These are phyloP conservation scores for Eumeta japonica DNA, from an alignment of 1,140 invertebrate species.

Conservation along the genomic window DNA sequence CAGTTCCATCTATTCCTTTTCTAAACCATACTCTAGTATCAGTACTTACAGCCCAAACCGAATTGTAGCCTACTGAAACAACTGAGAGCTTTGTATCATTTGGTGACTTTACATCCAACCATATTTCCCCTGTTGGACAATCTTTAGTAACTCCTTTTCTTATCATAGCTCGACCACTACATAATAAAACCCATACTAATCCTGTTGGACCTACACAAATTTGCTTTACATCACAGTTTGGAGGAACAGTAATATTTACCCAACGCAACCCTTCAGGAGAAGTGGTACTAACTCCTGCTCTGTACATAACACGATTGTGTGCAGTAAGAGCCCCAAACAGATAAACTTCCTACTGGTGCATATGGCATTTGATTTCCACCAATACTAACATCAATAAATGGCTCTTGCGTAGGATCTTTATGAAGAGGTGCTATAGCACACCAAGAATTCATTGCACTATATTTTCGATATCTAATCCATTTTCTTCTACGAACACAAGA, in stretches of 20 bases:
- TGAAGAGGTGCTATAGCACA: constrained; percentile 84
- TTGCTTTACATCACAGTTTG: constrained; percentile 77
- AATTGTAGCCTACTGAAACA: constrained; percentile 79
- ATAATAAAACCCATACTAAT: constrained; percentile 80
- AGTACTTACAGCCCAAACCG: constrained; percentile 84
- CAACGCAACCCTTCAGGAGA: constrained; percentile 84
- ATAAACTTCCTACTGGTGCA: constrained; percentile 67
- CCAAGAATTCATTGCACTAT: constrained; percentile 88
- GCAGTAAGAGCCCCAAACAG: constrained; percentile 91
- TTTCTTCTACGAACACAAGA: constrained; percentile 87
- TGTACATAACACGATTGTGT: constrained; percentile 83
- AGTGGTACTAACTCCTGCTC: constrained; percentile 72
- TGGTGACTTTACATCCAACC: constrained; percentile 76
- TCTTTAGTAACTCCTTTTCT: constrained; percentile 75
- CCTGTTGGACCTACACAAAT: constrained; percentile 81
- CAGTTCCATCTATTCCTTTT: constrained; percentile 76
- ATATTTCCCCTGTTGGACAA: constrained; percentile 71
- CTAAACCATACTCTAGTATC: constrained; percentile 88
- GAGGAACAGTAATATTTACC: constrained; percentile 72
- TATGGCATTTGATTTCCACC: constrained; percentile 81
- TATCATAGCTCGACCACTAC: constrained; percentile 77
- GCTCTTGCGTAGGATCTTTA: constrained; percentile 80
- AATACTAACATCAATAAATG: constrained; percentile 76
- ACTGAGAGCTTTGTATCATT: constrained; percentile 68
- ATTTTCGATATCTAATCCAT: constrained; percentile 84